Percentiles rank a stretch among this genome's conserved stretches.
These are phyloP conservation scores for Lycaon pictus DNA, from an alignment of 2,113 vertebrate genomes.

Conservation along the genomic window DNA sequence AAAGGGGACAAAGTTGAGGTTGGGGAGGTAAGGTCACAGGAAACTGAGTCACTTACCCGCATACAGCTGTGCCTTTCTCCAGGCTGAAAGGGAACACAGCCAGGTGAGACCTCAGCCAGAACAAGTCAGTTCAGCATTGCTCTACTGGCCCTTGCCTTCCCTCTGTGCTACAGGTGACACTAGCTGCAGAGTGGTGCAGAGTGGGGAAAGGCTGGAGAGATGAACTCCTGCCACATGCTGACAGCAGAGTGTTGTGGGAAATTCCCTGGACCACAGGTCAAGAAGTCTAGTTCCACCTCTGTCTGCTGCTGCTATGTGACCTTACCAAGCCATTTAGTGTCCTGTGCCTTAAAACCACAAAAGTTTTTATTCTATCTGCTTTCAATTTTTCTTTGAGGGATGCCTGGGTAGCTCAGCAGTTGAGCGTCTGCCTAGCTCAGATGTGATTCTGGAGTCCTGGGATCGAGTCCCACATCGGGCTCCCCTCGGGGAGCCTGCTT, in stretches of 20 bases:
- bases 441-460: no score
- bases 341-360: background rate
- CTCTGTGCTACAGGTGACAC: background rate
- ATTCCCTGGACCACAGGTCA: background rate
- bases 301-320: no score
- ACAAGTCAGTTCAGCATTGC: rapidly evolving
- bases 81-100: slow-evolving; percentile 58
- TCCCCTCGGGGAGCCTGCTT: no score
- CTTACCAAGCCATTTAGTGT: background rate
- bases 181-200: background rate
- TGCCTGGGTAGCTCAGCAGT: no score
- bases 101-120: background rate
- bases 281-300: background rate
- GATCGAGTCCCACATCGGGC: no score
- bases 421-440: no score
- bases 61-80: slow-evolving; percentile 51
- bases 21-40: no score
- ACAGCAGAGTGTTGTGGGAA: rapidly evolving
- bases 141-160: rapidly evolving
- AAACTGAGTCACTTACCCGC: background rate
- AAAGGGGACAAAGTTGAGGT: background rate
- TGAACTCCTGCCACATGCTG: background rate
- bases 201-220: background rate
- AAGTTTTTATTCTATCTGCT: background rate
- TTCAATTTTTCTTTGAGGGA: background rate